Percentiles rank a stretch among this genome's conserved stretches.
Evolutionary conservation across 1,140 invertebrate genomes (phyloP).

Genomic region (Drosophila willistoni): DNA sequence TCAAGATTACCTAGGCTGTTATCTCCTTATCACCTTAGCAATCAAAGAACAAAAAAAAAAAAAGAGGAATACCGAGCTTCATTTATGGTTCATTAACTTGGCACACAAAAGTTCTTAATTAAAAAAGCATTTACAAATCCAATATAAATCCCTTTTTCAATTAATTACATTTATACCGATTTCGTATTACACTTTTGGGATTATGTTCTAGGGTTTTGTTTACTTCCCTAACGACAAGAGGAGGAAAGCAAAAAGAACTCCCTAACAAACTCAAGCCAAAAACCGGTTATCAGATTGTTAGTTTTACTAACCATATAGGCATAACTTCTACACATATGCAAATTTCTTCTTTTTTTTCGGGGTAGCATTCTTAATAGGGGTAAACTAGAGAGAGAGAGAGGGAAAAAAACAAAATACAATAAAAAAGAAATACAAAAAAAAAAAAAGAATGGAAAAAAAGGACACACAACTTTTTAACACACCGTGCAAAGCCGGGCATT

Average conservation of each 20-base stretch:
- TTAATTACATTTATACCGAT: constrained; percentile 22
- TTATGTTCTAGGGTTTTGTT: constrained; percentile 16
- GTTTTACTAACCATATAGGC: constrained; percentile 25
- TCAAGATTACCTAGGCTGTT: too few relatives aligned
- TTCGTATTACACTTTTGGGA: constrained; percentile 18
- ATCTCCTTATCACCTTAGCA: not conserved
- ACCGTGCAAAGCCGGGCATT: constrained; percentile 43
- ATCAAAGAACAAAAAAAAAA: not conserved
- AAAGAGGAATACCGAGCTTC: not conserved
- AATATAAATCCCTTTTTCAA: constrained; percentile 19
- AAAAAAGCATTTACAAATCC: constrained; percentile 47
- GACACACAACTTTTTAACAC: constrained; percentile 64
- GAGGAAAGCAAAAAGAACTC: not conserved
- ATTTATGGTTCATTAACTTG: constrained; percentile 54
- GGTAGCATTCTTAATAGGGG: not conserved
- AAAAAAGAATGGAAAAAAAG: constrained; percentile 47
- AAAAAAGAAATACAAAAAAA: constrained; percentile 10
- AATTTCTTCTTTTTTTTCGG: constrained; percentile 13
- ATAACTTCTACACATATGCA: constrained; percentile 45
- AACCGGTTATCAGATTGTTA: constrained; percentile 25
- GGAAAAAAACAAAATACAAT: not conserved
- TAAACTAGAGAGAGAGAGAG: constrained; percentile 3
- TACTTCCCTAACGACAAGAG: constrained; percentile 16
- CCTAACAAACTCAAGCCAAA: constrained; percentile 17
- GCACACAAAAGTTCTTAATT: constrained; percentile 52